phyloP scores from a whole-genome alignment of 2,113 vertebrate genomes.

The Urocolius indicus region DNA sequence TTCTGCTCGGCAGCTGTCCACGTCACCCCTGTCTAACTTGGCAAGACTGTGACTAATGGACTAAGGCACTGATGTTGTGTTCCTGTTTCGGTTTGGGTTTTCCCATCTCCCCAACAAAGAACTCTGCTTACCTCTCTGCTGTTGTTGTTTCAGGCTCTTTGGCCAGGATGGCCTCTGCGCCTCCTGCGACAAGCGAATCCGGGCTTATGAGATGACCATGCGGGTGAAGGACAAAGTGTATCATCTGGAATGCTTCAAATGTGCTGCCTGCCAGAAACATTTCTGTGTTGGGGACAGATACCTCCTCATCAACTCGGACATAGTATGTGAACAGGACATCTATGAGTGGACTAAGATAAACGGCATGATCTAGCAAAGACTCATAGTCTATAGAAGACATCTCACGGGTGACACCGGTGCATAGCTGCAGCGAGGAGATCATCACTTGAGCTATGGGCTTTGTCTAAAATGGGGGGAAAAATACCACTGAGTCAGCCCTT shows the following conservation, averaged over 20 bases:
- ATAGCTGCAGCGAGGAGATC: neutral
- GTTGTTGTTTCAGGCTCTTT: constrained; percentile 85
- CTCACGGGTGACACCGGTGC: neutral
- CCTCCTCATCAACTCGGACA: constrained; percentile 98
- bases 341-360: constrained; percentile 99
- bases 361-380: constrained; percentile 82
- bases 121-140: neutral
- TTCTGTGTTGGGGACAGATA: constrained; percentile 99
- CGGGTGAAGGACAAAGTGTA: constrained; percentile 98
- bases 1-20: neutral
- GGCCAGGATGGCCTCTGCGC: constrained; percentile 97
- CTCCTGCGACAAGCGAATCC: constrained; percentile 96
- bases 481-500: neutral
- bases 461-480: constrained; percentile 18
- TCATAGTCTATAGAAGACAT: neutral
- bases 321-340: constrained; percentile 99
- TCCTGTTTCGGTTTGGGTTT: neutral
- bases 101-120: neutral
- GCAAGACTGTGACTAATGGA: neutral
- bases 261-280: constrained; percentile 97
- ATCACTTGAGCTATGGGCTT: constrained; percentile 36
- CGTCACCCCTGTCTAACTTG: neutral
- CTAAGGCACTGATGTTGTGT: neutral
- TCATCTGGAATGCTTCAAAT: constrained; percentile 99
- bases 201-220: constrained; percentile 99